Evolutionary conservation across 2,797 vertebrate genomes (phyloP), one percentile per base, ranked within the genome.

Genomic region (Gymnopithys bicolor): DNA sequence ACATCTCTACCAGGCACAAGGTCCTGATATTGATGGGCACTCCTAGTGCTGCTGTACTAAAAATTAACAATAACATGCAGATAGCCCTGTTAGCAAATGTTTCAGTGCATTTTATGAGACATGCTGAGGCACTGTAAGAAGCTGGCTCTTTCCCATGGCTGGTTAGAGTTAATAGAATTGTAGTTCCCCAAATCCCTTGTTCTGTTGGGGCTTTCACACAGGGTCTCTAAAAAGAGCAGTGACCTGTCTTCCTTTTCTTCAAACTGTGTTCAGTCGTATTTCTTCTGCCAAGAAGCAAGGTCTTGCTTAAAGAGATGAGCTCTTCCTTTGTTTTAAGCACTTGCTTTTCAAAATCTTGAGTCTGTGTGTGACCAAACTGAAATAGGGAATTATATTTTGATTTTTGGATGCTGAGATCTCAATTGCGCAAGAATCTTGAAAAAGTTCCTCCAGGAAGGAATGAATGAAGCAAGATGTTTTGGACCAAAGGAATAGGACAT

Each of bases 341-440:
- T 95, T 90, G 35, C 53, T 89, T 91, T 90, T 87, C 76, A 91
- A 91, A 89, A 43, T 87, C 45, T 48, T 56, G 63, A 43, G 45
- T 41, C 71, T 75, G 75, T 41, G 39, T 94, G 71, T 68, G 81
- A n/a, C 64, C 62, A 64, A 78, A 67, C 49, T 73, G 86, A 64
- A 96, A 77, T n/a, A 60, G 32, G 76, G 86, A 83, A 53, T 64
- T 92, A 68, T 64, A 51, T 87, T 90, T 81, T 60, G 71, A 78
- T 87, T 93, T 93, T 84, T 53, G 64, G 43, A 92, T 89, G 49
- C 71, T 80, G 71, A 89, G 89, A 80, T 74, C 35, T 77, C 60
- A 48, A 53, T 95, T 96, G 71, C 95, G 95, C 81, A 96, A 96
- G 71, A 89, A 64, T 83, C 89, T 89, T 89, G 24, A 95, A 86